Conservation (phyloP, 2,797 vertebrate species). For the Leuciscus waleckii region DNA sequence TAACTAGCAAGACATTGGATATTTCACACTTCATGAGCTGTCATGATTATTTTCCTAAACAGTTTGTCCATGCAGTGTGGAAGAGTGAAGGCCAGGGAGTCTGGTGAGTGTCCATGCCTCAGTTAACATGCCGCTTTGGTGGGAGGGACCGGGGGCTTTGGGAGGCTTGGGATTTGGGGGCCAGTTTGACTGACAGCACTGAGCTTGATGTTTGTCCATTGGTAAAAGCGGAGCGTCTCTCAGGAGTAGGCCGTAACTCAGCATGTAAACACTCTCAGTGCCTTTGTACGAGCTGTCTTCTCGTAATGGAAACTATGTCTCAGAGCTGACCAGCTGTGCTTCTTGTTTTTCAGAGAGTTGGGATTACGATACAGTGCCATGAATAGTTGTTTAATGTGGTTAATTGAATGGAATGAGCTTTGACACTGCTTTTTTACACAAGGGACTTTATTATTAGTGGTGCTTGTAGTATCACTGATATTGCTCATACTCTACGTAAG, state of each 20-base stretch:
- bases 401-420: conserved; percentile 40
- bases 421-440: background rate
- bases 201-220: conserved; percentile 59
- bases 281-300: conserved; percentile 7
- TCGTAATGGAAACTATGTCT: conserved; percentile 14
- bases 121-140: conserved; percentile 29
- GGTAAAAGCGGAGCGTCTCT: conserved; percentile 49
- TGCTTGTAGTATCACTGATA: background rate
- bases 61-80: background rate
- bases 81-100: background rate
- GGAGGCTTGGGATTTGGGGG: conserved; percentile 31
- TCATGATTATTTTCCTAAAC: background rate
- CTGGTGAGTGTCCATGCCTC: conserved; percentile 34
- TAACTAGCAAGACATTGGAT: background rate
- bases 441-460: conserved; percentile 13
- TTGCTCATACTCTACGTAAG: no score
- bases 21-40: background rate
- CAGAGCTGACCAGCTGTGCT: conserved; percentile 33
- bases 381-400: conserved; percentile 25
- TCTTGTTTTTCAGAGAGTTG: conserved; percentile 8
- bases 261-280: conserved; percentile 57
- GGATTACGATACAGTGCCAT: background rate
- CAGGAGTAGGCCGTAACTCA: conserved; percentile 60
- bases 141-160: conserved; percentile 22
- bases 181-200: conserved; percentile 68